Evolutionary conservation across 2,113 vertebrate species (phyloP), one percentile per base, ranked within the genome.

Genomic region (Crotalus horridus): DNA sequence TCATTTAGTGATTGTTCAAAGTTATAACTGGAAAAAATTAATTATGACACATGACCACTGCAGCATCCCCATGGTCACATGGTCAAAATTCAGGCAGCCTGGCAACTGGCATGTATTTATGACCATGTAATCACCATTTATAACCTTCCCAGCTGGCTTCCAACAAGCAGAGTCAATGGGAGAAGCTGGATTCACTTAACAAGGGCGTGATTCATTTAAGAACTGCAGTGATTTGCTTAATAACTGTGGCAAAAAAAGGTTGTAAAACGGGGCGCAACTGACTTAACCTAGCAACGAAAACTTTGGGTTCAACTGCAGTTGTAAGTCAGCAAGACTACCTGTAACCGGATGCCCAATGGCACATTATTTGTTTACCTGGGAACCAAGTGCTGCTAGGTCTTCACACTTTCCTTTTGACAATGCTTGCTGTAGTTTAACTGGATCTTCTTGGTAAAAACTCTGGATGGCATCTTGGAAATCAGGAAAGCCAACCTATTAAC

Each of bases 381-480:
- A 98, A 93, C 97, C 98, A 11, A 98, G 98, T n/a, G 97, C 97
- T n/a, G 98, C 94, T 0, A 98, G 97, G 85, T 99, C 99, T 90
- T 99, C 99, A 89, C 98, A 99, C 97, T 99, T 99, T 0, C 98
- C 98, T 96, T 98, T 99, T 94, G 98, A 98, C 89, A 98, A 96
- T 61, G 98, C 97, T 91, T 98, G 97, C 90, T 98, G 98, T 94
- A 98, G 98, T 97, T 98, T 98, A 94, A 98, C 95, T 92, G 97
- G 97, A 94, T 99, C 98, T 96, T 98, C 98, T 96, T 99, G 98
- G 92, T 99, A 98, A 92, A 99, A 98, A 0, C 98, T 97, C 94
- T 98, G 98, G 93, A 99, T 97, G 0, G 99, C 97, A 95, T 99
- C 99, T 96, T 99, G 99, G 95, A 99, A 98, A 97, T 99, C 99